These are phyloP conservation scores for Hozukius guyotensis DNA, from an alignment of 2,797 vertebrate genomes.

Conservation along the genomic window DNA sequence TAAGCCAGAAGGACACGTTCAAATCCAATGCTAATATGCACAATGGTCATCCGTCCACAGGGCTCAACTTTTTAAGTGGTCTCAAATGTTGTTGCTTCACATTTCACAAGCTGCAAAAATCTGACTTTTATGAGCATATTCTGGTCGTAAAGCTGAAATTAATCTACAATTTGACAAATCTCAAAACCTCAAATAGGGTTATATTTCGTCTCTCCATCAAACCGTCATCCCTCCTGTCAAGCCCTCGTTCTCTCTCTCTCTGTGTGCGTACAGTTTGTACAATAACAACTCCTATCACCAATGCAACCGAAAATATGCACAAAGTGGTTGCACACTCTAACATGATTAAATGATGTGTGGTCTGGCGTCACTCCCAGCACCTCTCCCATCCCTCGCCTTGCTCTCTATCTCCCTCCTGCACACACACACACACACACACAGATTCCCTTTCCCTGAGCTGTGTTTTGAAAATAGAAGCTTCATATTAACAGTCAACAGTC, in stretches of 20 bases:
- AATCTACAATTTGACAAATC: slow-evolving; percentile 39
- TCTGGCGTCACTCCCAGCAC: slow-evolving; percentile 80
- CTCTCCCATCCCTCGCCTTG: slow-evolving; percentile 65
- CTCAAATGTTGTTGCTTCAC: slow-evolving; percentile 33
- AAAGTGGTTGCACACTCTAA: slow-evolving; percentile 78
- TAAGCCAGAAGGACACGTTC: slow-evolving; percentile 70
- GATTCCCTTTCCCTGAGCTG: slow-evolving; percentile 66
- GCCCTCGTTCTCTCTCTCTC: background rate
- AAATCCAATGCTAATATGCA: slow-evolving; percentile 76
- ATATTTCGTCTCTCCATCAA: slow-evolving; percentile 32
- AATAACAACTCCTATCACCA: slow-evolving; percentile 77
- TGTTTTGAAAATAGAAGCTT: slow-evolving; percentile 78
- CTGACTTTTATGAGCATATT: slow-evolving; percentile 11
- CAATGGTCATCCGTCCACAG: slow-evolving; percentile 65
- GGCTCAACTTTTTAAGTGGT: slow-evolving; percentile 57
- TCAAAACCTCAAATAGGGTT: slow-evolving; percentile 27
- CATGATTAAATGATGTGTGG: slow-evolving; percentile 82
- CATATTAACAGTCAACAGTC: slow-evolving; percentile 79
- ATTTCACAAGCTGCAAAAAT: slow-evolving; percentile 8
- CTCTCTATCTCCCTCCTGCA: slow-evolving; percentile 63
- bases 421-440: slow-evolving; percentile 46
- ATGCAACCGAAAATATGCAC: slow-evolving; percentile 72
- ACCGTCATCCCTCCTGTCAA: slow-evolving; percentile 31
- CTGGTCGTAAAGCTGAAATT: background rate
- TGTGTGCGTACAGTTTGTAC: slow-evolving; percentile 42